Evolutionary conservation across 2,888 invertebrate genomes (phyloP), one percentile per base, ranked within the genome.

Genomic region (Adineta ricciae): DNA sequence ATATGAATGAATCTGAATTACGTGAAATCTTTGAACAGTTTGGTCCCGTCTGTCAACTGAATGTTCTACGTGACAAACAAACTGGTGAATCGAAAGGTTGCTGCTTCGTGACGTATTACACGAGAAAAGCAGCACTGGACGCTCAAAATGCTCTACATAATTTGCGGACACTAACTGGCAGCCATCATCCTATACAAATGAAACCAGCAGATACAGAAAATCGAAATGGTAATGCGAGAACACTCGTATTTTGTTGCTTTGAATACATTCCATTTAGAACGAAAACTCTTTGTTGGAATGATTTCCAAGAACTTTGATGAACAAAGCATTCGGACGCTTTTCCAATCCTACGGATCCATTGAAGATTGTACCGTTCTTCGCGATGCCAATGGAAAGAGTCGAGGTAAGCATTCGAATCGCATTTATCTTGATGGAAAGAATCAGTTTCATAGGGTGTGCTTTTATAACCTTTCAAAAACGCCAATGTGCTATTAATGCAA

Each of bases 161-260:
- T 93, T 94, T 98, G 91, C 96, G 96, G 93, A 96, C 96, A 89
- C 93, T 99, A 92, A 94, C 94, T 90, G 97, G 97, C 24, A 98
- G 98, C 97, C 96, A 97, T 92, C 97, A 97, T 92, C 97, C 97
- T 86, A 96, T 98, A 89, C 97, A 98, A 92, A 97, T 98, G 97
- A 98, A 98, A 91, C 97, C 98, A 87, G 98, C 98, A 89, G 98
- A 98, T 92, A 96, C 96, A 91, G 98, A 98, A 92, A 98, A 98
- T 91, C 94, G 97, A 92, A 97, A 97, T 91, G 97, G 98, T 92
- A 64, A 83, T n/a, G n/a, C n/a, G n/a, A n/a, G n/a, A n/a, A n/a
- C n/a, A n/a, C n/a, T n/a, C n/a, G n/a, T n/a, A 46, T 46, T 46
- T 46, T 11, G 11, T 46, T 46, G 11, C 46, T 5, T 8, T 46